Evolutionary conservation across 2,113 vertebrate genomes (phyloP).

Genomic region (Chlamydotis undulata): DNA sequence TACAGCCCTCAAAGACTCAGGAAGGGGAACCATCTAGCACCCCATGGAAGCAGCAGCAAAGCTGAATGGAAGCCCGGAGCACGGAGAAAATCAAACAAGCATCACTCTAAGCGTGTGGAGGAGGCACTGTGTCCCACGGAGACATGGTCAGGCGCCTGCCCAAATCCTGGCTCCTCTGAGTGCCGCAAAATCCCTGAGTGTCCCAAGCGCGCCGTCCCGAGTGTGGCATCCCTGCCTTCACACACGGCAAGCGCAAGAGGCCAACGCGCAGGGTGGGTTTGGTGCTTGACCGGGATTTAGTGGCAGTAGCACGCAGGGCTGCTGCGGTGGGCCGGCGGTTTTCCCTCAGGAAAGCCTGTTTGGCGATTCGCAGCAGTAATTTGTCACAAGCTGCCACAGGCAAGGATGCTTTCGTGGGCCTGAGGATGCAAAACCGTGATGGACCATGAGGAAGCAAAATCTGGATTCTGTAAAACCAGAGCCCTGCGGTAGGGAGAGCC

Average conservation of each 20-base stretch:
- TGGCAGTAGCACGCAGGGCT: not conserved
- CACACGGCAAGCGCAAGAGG: accelerated
- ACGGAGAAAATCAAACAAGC: not conserved
- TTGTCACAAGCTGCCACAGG: not conserved
- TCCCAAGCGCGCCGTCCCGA: too few species aligned
- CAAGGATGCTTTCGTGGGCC: not conserved
- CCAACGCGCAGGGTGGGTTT: accelerated
- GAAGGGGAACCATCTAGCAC: not conserved
- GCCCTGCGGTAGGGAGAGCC: not conserved
- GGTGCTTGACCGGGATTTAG: not conserved
- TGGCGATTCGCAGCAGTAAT: not conserved
- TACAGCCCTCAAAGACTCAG: not conserved
- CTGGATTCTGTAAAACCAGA: not conserved
- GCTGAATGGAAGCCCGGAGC: not conserved
- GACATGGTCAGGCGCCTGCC: accelerated
- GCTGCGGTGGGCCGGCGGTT: not conserved
- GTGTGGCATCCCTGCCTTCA: not conserved
- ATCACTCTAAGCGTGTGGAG: accelerated
- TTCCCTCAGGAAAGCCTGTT: not conserved
- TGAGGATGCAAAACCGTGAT: not conserved
- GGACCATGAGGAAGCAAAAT: not conserved
- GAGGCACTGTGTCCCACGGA: not conserved
- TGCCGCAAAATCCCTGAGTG: not conserved
- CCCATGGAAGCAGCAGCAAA: not conserved
- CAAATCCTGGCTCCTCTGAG: not conserved